Evolutionary conservation across 2,888 invertebrate species (phyloP).

Genomic region (Chelonus formosanus): DNA sequence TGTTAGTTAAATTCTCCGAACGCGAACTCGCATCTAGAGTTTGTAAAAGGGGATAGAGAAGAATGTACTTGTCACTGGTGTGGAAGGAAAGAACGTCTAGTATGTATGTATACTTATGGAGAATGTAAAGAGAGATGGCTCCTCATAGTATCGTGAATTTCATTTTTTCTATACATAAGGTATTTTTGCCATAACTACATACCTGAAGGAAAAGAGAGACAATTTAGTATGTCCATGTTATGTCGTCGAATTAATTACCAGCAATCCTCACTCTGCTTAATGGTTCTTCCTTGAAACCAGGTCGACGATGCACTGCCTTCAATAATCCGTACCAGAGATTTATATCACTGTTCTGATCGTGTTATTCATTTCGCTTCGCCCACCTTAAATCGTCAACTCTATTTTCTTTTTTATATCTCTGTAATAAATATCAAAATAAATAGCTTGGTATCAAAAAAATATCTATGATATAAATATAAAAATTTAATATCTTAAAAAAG

Average conservation of each 20-base stretch:
- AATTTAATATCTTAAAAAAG: too few species aligned
- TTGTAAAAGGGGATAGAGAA: conserved; percentile 7
- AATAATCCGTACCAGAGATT: conserved; percentile 17
- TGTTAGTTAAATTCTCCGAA: conserved; percentile 56
- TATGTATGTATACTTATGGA: conserved; percentile 26
- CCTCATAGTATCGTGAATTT: too few species aligned
- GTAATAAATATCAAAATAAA: too few species aligned
- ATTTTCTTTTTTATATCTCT: too few species aligned
- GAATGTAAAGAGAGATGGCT: conserved; percentile 14
- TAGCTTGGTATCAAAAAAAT: too few species aligned
- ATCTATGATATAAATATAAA: too few species aligned
- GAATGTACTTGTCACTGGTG: conserved; percentile 1
- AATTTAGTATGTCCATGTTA: conserved; percentile 35
- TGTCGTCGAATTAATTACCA: conserved; percentile 57
- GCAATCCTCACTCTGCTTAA: conserved; percentile 46
- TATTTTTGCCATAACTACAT: too few species aligned
- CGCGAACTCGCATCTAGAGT: conserved; percentile 13
- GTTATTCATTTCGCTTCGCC: not conserved
- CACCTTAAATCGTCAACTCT: too few species aligned
- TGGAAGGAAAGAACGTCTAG: not conserved
- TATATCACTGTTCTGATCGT: conserved; percentile 1
- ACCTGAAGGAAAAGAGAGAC: not conserved
- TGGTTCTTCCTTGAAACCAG: conserved; percentile 48
- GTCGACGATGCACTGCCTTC: conserved; percentile 43
- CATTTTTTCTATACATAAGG: too few species aligned